Conservation (phyloP, 2,888 invertebrate genomes). For the Drymonia ruficornis region DNA sequence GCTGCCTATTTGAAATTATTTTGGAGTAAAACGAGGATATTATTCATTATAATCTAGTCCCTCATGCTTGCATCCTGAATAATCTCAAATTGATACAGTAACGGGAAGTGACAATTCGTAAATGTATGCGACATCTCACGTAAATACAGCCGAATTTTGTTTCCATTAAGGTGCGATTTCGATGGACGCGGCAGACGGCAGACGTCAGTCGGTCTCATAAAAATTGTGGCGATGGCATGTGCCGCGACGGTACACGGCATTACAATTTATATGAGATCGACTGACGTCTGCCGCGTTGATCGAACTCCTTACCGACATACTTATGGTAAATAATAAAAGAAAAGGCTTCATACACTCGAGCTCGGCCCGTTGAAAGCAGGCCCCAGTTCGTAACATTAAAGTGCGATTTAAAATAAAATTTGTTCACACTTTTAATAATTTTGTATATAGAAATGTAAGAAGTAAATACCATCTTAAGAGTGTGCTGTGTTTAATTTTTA, state of each 20-base stretch:
- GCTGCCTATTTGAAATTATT: conserved; percentile 24
- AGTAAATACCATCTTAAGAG: conserved; percentile 28
- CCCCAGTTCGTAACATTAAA: conserved; percentile 21
- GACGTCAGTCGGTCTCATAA: too few relatives aligned
- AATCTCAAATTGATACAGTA: conserved; percentile 22
- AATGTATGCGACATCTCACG: too few relatives aligned
- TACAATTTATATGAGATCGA: too few relatives aligned
- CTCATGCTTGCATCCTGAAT: conserved; percentile 26
- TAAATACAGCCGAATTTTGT: too few relatives aligned
- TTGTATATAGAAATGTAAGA: conserved; percentile 42
- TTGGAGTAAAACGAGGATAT: conserved; percentile 29
- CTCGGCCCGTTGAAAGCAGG: conserved; percentile 17
- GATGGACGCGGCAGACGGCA: too few relatives aligned
- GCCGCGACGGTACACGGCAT: too few relatives aligned
- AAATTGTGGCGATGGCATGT: too few relatives aligned
- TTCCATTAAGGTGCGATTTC: too few relatives aligned
- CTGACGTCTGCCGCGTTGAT: too few relatives aligned
- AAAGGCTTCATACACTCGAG: conserved; percentile 16
- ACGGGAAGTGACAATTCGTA: background rate
- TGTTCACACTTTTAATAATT: conserved; percentile 26
- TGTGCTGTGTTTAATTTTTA: conserved; percentile 46
- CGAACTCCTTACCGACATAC: background rate
- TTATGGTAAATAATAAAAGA: conserved; percentile 9
- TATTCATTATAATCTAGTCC: conserved; percentile 36
- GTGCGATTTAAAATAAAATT: conserved; percentile 15